A percentile compares a stretch with the other conserved stretches of the same genome.
phyloP scores from a whole-genome alignment of 1,140 invertebrate genomes.

The Penaeus indicus region DNA sequence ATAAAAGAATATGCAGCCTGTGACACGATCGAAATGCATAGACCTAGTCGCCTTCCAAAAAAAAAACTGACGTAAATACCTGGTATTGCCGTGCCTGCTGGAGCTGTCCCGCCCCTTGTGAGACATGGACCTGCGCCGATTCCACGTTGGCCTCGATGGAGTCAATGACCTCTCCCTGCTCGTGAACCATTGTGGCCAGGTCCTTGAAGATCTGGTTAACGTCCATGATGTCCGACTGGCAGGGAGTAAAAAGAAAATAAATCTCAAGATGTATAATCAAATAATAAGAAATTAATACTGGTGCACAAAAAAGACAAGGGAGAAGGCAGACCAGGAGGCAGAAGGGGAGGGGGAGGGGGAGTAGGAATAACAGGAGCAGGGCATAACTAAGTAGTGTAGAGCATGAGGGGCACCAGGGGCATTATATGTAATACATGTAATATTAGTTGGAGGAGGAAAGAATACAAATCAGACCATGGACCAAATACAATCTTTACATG shows the following conservation, averaged over 20 bases:
- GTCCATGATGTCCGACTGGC: constrained; percentile 90
- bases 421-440: too few relatives aligned
- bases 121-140: constrained; percentile 87
- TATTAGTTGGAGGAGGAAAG: too few relatives aligned
- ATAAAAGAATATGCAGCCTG: not conserved
- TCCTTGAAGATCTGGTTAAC: constrained; percentile 99
- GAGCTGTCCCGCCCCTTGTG: constrained; percentile 84
- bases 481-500: too few relatives aligned
- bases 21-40: not conserved
- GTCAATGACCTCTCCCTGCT: constrained; percentile 96
- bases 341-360: not conserved
- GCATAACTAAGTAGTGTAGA: too few relatives aligned
- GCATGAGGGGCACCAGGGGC: too few relatives aligned
- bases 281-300: not conserved
- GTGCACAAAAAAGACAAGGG: constrained; percentile 24
- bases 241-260: constrained; percentile 70
- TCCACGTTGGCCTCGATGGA: constrained; percentile 98
- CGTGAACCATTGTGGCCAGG: constrained; percentile 94
- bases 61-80: constrained; percentile 68
- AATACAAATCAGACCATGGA: too few relatives aligned
- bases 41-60: not conserved
- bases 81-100: constrained; percentile 86
- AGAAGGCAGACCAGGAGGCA: not conserved
- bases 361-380: too few relatives aligned
- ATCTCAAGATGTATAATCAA: not conserved